phyloP scores from a whole-genome alignment of 2,113 vertebrate species.

The Rhipidura dahli region DNA sequence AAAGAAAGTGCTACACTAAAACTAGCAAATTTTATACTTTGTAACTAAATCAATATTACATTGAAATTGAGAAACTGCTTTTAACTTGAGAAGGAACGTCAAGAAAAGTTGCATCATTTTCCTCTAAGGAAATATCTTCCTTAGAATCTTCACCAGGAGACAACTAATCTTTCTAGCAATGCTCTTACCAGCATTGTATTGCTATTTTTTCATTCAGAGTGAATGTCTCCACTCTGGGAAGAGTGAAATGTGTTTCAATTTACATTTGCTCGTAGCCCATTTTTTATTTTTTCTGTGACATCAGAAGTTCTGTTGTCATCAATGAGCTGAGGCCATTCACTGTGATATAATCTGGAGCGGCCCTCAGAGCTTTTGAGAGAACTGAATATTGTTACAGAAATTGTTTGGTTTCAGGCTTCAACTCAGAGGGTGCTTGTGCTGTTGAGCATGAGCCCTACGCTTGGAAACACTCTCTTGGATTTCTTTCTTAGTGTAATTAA shows the following conservation, averaged over 20 bases:
- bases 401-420: background rate
- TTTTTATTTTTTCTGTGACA: background rate
- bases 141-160: background rate
- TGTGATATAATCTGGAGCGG: background rate
- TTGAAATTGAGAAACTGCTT: background rate
- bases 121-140: background rate
- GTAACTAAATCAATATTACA: background rate
- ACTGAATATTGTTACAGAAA: background rate
- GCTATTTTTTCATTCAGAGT: background rate
- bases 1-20: background rate
- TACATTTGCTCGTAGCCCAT: background rate
- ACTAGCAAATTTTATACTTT: background rate
- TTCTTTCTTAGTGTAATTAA: background rate
- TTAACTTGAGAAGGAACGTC: background rate
- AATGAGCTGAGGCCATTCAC: background rate
- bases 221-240: background rate
- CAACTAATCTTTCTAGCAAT: background rate
- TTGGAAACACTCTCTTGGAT: background rate
- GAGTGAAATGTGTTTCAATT: background rate
- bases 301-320: background rate
- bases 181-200: background rate
- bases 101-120: background rate
- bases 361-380: background rate
- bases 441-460: background rate
- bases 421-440: background rate